Base-by-base conservation (phyloP, 2,113 vertebrate species). In the Malurus alboscapulatus region DNA sequence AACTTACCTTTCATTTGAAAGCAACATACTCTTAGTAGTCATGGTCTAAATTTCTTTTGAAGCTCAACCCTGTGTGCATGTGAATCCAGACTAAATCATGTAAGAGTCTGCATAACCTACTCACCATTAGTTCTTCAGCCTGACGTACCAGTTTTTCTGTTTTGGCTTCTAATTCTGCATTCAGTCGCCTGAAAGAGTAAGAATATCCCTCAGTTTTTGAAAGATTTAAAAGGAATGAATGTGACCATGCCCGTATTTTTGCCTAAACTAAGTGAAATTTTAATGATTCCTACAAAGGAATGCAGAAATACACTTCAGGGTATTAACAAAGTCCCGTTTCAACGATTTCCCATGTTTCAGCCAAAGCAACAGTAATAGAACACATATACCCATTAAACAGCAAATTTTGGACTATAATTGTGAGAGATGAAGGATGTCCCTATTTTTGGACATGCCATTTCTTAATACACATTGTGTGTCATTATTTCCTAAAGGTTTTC, bases 121-220 rank as follows among this genome's bases (percentile, higher is more conserved):
- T 98, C 97, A 99, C 99, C 98, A 99, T 98, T 55, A 99, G 96
- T 96, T 99, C 97, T 66, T 99, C 98, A 62, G 98, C 98, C 95
- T 99, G 98, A 82, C 91, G 97, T 42, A 99, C 98, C 53, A 99
- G 47, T 85, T 98, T 97, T 87, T 98, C 98, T 87, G 98, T 98
- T 98, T 99, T 99, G 92, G 98, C 98, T 93, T 99, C 98, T 59
- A 99, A 96, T 95, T 99, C 98, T 96, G 98, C 99, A 97, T 99
- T 99, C 84, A 99, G 82, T 83, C 97, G 96, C 93, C 99, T 99
- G 90, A 92, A 95, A 96, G 45, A 84, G 91, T 58, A 91, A 95
- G 79, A 90, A 84, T 55, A 66, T 74, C 38, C 50, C 20, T 6
- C 22, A n/a, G 15, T 47, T 91, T 91, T 22, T 84, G n/a, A 93